These are phyloP conservation scores for Caracal caracal DNA, from an alignment of 2,113 vertebrate species.

Conservation along the genomic window DNA sequence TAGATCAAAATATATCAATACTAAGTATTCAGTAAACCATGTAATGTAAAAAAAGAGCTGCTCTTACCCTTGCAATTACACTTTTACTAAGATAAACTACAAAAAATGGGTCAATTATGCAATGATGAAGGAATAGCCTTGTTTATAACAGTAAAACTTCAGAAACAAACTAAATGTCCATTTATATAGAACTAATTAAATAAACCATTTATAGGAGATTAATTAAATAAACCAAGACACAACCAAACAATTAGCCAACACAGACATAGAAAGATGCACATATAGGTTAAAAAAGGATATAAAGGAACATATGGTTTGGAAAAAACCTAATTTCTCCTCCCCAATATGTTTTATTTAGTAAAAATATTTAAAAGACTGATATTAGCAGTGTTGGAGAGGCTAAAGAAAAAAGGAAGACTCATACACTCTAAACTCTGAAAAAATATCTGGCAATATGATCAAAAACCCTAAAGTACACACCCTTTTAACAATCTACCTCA, in stretches of 20 bases:
- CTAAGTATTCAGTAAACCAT: constrained; percentile 6
- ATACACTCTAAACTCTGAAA: neutral
- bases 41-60: constrained; percentile 32
- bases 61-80: constrained; percentile 26
- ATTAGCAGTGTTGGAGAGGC: neutral
- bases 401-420: constrained; percentile 44
- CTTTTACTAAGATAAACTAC: constrained; percentile 1
- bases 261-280: neutral
- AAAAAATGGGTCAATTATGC: constrained; percentile 22
- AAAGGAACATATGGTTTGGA: neutral
- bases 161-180: neutral
- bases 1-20: constrained; percentile 46
- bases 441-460: neutral
- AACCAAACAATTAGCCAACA: constrained; percentile 26
- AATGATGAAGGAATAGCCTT: constrained; percentile 35
- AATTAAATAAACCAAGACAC: neutral
- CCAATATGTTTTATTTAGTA: neutral
- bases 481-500: neutral
- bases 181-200: neutral
- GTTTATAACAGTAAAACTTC: neutral
- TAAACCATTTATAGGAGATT: neutral
- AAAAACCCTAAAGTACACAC: neutral
- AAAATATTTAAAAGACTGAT: neutral
- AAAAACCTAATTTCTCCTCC: neutral
- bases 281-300: neutral